phyloP scores from a whole-genome alignment of 1,140 invertebrate species.

The Hyles vespertilio region DNA sequence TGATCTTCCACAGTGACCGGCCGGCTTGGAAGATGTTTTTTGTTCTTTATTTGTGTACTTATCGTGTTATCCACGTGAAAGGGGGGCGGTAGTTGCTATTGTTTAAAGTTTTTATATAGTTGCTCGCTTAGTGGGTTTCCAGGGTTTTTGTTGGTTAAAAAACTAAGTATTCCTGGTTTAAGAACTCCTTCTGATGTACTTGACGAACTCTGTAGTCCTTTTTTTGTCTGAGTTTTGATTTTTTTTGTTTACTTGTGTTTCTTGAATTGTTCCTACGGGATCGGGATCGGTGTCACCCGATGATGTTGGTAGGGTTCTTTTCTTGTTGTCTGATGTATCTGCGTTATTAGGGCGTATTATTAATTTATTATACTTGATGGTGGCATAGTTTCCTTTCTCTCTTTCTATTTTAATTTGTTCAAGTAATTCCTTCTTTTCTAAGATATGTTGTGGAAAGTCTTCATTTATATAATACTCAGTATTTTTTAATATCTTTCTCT shows the following conservation, averaged over 20 bases:
- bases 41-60: too few relatives aligned
- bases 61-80: too few relatives aligned
- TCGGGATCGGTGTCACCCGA: background rate
- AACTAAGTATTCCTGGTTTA: conserved; percentile 16
- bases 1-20: too few relatives aligned
- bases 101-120: too few relatives aligned
- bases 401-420: conserved; percentile 4
- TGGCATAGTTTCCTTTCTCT: conserved; percentile 4
- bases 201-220: background rate
- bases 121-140: background rate
- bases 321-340: background rate
- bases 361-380: conserved; percentile 13
- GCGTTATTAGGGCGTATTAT: conserved; percentile 14
- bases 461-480: conserved; percentile 13
- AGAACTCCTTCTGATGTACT: conserved; percentile 8
- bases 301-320: background rate
- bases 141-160: conserved; percentile 7
- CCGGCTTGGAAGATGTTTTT: too few relatives aligned
- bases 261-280: background rate
- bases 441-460: conserved; percentile 11
- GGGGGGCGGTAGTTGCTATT: too few relatives aligned
- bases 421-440: conserved; percentile 9
- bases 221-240: conserved; percentile 13
- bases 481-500: conserved; percentile 7
- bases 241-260: background rate